These are phyloP conservation scores for Xestia c-nigrum DNA, from an alignment of 2,888 invertebrate species.

Conservation along the genomic window DNA sequence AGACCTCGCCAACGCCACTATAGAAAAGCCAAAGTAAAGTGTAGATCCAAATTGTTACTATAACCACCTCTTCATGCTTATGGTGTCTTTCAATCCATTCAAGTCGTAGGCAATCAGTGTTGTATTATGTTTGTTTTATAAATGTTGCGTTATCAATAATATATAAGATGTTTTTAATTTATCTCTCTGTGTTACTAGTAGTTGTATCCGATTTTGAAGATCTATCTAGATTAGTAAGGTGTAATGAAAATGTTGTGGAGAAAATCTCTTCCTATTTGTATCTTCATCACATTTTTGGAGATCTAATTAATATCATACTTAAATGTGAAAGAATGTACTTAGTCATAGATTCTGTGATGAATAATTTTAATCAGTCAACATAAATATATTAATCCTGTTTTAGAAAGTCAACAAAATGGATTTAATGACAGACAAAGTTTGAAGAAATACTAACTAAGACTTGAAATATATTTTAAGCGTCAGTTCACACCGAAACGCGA, in stretches of 20 bases:
- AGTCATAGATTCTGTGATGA: conserved; percentile 50
- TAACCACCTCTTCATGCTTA: conserved; percentile 47
- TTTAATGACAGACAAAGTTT: conserved; percentile 56
- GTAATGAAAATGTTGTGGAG: conserved; percentile 28
- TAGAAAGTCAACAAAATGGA: conserved; percentile 54
- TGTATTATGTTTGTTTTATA: conserved; percentile 43
- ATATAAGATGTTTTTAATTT: conserved; percentile 52
- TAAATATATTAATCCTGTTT: conserved; percentile 9
- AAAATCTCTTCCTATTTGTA: conserved; percentile 9
- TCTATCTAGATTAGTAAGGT: conserved; percentile 39
- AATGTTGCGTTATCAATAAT: conserved; percentile 37
- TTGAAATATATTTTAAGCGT: conserved; percentile 14
- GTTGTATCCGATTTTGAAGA: conserved; percentile 43
- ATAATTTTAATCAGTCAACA: conserved; percentile 18
- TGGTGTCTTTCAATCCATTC: conserved; percentile 66
- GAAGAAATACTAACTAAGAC: conserved; percentile 11
- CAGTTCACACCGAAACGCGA: too few species aligned
- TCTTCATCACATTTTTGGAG: conserved; percentile 12
- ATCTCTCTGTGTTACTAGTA: conserved; percentile 39
- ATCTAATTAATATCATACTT: conserved; percentile 22
- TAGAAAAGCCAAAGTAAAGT: conserved; percentile 93
- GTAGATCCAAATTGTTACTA: conserved; percentile 48
- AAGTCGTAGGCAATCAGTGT: conserved; percentile 40
- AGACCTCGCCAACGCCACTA: conserved; percentile 95
- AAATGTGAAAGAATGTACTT: conserved; percentile 50